A percentile compares a stretch with the other conserved stretches of the same genome.
These are phyloP conservation scores for Spatulosminthurus flaviceps DNA, from an alignment of 2,888 invertebrate genomes.

Conservation along the genomic window DNA sequence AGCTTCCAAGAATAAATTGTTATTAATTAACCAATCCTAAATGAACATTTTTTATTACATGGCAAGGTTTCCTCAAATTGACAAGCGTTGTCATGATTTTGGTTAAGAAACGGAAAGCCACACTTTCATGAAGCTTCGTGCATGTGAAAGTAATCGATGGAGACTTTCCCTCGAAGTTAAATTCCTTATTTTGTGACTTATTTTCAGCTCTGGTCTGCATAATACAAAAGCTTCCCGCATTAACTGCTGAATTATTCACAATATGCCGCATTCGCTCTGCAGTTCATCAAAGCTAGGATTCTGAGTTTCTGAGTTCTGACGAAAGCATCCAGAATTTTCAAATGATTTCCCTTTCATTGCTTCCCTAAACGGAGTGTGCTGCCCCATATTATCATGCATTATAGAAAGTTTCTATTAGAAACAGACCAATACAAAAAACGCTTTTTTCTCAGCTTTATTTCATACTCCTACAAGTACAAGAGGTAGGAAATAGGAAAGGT, in stretches of 20 bases:
- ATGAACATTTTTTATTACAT: no score
- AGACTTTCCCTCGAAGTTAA: not conserved
- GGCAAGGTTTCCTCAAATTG: not conserved
- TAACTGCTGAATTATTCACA: slow-evolving; percentile 20
- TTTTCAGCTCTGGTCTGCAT: slow-evolving; percentile 6
- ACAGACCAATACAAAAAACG: no score
- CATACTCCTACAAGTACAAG: no score
- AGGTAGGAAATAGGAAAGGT: no score
- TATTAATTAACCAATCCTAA: not conserved
- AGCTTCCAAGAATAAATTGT: not conserved
- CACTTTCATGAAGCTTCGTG: not conserved
- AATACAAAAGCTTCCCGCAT: slow-evolving; percentile 20
- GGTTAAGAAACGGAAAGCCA: not conserved
- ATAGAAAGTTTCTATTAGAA: no score
- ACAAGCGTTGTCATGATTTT: not conserved
- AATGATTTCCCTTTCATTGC: no score
- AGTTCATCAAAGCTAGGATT: not conserved
- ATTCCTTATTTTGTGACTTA: not conserved
- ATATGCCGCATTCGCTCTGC: not conserved
- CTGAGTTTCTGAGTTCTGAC: no score
- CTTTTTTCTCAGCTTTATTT: no score
- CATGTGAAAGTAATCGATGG: slow-evolving; percentile 10
- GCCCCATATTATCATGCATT: no score
- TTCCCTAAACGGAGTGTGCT: no score
- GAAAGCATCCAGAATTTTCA: no score